A percentile compares a stretch with the other conserved stretches of the same genome.
phyloP scores from a whole-genome alignment of 2,888 invertebrate species.

The Pelosia muscerda region DNA sequence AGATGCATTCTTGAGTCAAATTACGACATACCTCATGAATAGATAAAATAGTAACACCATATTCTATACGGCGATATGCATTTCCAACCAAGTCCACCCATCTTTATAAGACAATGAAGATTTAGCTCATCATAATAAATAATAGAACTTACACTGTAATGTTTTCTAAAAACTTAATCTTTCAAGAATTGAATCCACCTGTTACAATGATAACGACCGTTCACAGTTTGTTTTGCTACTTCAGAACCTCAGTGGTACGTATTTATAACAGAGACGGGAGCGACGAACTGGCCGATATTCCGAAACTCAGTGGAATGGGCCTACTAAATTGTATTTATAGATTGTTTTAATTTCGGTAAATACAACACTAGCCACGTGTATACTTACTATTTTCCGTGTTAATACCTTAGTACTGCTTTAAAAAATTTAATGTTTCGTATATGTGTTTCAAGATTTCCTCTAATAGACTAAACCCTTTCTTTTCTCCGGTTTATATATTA shows the following conservation, averaged over 20 bases:
- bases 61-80: background rate
- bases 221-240: slow-evolving; percentile 24
- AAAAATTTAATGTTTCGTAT: too few relatives aligned
- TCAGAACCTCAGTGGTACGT: slow-evolving; percentile 16
- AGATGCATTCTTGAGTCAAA: background rate
- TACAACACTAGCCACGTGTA: background rate
- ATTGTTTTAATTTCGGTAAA: background rate
- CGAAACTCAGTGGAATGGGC: slow-evolving; percentile 15
- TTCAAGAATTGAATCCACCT: background rate
- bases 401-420: background rate
- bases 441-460: background rate
- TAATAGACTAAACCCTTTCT: background rate
- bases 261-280: slow-evolving; percentile 30
- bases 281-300: slow-evolving; percentile 20
- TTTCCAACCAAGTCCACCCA: background rate
- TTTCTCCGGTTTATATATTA: background rate
- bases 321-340: slow-evolving; percentile 16
- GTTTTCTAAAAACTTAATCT: background rate
- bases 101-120: background rate
- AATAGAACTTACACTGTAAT: slow-evolving; percentile 11
- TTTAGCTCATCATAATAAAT: slow-evolving; percentile 1
- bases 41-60: background rate
- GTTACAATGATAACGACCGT: slow-evolving; percentile 7
- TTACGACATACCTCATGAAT: background rate
- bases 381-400: background rate